Evolutionary conservation across 1,140 invertebrate species (phyloP), one percentile per base, ranked within the genome.

Genomic region (Hyphantria cunea): DNA sequence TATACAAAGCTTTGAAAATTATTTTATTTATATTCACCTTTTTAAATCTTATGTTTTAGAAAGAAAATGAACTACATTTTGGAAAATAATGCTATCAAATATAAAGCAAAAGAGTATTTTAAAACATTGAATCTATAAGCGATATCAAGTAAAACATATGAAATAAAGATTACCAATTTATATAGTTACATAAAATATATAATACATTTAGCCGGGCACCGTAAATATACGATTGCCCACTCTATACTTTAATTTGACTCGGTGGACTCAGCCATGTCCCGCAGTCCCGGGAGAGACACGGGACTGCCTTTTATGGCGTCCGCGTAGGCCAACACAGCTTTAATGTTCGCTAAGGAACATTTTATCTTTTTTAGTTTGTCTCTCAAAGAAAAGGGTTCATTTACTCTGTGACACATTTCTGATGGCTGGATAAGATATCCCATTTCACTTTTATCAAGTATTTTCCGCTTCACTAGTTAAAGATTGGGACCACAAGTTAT

Each of bases 331-430:
- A 77, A 77, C 76, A 79, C 64, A 66, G 82, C 81, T 88, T 86
- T 88, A 89, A 89, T 86, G 86, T 86, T 74, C 74, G 78, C 78
- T 83, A 84, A 86, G 76, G 80, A 85, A 76, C 76, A 82, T 88
- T 88, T 89, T 88, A 86, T 88, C 85, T 86, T 79, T 84, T 79
- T 82, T 82, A 86, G 78, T 87, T 84, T 80, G 77, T 82, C 78
- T 74, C 81, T 66, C 76, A 82, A 82, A 76, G 71, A 87, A 82
- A 89, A 85, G 86, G 84, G 86, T 86, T 83, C 78, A 71, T 76
- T 76, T 75, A 74, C 62, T 78, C 72, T 55, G 79, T 82, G 78
- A 84, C 82, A 86, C 76, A 78, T 67, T 82, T 78, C 76, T 74
- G 83, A 85, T 85, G 78, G 72, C 75, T 74, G 64, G 70, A 81